Evolutionary conservation across 2,113 vertebrate genomes (phyloP).

Genomic region (Desmodus rotundus): DNA sequence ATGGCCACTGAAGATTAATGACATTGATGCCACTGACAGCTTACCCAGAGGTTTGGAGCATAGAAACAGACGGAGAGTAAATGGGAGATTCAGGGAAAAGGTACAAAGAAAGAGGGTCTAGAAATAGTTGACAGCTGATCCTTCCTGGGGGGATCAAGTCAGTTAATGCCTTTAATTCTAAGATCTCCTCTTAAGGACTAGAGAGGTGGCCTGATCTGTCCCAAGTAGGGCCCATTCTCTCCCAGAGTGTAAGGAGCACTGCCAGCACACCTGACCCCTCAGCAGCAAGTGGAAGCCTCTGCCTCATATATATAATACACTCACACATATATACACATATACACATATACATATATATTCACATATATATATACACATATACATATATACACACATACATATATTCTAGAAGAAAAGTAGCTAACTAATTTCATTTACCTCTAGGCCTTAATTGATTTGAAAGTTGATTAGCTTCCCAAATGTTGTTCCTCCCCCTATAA

Average conservation of each 20-base stretch:
- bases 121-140: not conserved
- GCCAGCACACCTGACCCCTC: not conserved
- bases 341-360: not conserved
- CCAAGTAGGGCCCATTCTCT: not conserved
- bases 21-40: slow-evolving; percentile 28
- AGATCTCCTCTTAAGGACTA: slow-evolving; percentile 16
- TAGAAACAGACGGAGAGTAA: slow-evolving; percentile 46
- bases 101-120: slow-evolving; percentile 49
- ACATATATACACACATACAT: too few relatives aligned
- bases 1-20: slow-evolving; percentile 59
- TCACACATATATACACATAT: too few relatives aligned
- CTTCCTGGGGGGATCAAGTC: not conserved
- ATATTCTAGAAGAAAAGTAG: not conserved
- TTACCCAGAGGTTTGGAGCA: slow-evolving; percentile 35
- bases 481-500: not conserved
- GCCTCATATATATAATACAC: too few relatives aligned
- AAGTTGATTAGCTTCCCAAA: slow-evolving; percentile 18
- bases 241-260: not conserved
- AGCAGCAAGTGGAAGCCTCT: not conserved
- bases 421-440: not conserved
- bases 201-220: not conserved
- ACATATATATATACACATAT: not conserved
- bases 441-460: not conserved
- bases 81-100: slow-evolving; percentile 43
- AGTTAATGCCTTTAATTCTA: not conserved